These are phyloP conservation scores for Protula sp. DNA, from an alignment of 2,888 invertebrate genomes.

Conservation along the genomic window DNA sequence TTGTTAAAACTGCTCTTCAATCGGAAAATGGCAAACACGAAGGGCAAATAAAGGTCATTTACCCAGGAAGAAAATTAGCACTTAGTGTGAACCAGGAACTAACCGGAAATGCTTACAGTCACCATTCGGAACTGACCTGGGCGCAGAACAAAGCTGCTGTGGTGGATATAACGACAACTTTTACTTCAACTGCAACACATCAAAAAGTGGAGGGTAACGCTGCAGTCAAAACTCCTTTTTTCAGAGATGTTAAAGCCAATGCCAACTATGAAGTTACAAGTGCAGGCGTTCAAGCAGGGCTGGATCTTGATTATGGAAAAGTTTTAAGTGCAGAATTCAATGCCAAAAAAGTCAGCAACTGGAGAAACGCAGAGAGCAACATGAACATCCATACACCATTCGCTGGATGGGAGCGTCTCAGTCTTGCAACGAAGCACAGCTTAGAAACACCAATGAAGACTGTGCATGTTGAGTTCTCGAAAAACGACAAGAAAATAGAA, in stretches of 20 bases:
- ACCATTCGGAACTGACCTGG: slow-evolving; percentile 3
- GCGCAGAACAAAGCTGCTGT: slow-evolving; percentile 7
- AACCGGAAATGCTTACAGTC: background rate
- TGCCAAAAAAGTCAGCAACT: background rate
- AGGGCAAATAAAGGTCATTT: background rate
- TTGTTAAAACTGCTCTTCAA: slow-evolving; percentile 1
- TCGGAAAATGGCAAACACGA: background rate
- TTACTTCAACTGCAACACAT: background rate
- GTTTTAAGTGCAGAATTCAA: background rate
- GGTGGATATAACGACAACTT: background rate
- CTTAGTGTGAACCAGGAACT: background rate
- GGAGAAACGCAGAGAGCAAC: background rate
- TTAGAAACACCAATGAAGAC: background rate
- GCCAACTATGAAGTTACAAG: background rate
- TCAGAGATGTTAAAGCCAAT: background rate
- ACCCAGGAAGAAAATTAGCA: background rate
- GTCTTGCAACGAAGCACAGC: background rate
- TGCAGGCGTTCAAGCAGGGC: background rate
- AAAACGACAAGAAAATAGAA: background rate
- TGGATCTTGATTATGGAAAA: background rate
- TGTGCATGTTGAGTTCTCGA: background rate
- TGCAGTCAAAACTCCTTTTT: background rate
- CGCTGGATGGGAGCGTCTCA: background rate
- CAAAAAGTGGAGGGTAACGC: background rate
- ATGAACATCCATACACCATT: background rate